Conservation (phyloP, 2,113 vertebrate genomes). For the Toxotes jaculatrix region DNA sequence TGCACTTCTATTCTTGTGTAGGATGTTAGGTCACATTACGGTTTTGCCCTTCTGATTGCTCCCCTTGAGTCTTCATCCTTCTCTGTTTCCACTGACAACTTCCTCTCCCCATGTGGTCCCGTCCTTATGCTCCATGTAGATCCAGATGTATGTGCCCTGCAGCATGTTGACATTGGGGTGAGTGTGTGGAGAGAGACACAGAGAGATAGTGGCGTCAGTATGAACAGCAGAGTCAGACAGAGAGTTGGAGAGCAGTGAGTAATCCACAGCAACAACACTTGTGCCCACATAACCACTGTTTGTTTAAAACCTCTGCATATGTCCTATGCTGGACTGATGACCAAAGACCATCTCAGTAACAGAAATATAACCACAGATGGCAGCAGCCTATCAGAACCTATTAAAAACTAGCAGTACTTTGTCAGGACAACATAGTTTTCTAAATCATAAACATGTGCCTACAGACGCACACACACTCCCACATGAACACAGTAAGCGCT, state of each 20-base stretch:
- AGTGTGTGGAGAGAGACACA: slow-evolving; percentile 15
- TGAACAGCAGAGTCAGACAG: slow-evolving; percentile 14
- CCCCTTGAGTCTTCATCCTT: slow-evolving; percentile 52
- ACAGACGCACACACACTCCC: not conserved
- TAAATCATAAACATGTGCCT: slow-evolving; percentile 21
- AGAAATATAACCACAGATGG: slow-evolving; percentile 32
- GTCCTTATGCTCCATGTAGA: slow-evolving; percentile 37
- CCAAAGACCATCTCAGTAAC: slow-evolving; percentile 3
- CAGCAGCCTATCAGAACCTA: slow-evolving; percentile 7
- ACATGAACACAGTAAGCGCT: slow-evolving; percentile 29
- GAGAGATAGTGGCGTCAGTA: slow-evolving; percentile 3
- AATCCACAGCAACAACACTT: slow-evolving; percentile 15
- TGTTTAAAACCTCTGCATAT: not conserved
- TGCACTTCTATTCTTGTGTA: slow-evolving; percentile 30
- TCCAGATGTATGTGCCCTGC: slow-evolving; percentile 48
- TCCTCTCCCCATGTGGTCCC: slow-evolving; percentile 4
- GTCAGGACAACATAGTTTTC: slow-evolving; percentile 2
- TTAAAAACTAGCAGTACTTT: slow-evolving; percentile 33
- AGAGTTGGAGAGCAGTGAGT: slow-evolving; percentile 20
- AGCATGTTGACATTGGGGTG: slow-evolving; percentile 45
- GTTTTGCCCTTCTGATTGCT: slow-evolving; percentile 57
- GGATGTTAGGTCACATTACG: slow-evolving; percentile 67
- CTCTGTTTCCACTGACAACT: slow-evolving; percentile 36
- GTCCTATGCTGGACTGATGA: not conserved
- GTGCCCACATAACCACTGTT: slow-evolving; percentile 19